A percentile compares a stretch with the other conserved stretches of the same genome.
These are phyloP conservation scores for Emydocephalus ijimae DNA, from an alignment of 2,113 vertebrate genomes.

Conservation along the genomic window DNA sequence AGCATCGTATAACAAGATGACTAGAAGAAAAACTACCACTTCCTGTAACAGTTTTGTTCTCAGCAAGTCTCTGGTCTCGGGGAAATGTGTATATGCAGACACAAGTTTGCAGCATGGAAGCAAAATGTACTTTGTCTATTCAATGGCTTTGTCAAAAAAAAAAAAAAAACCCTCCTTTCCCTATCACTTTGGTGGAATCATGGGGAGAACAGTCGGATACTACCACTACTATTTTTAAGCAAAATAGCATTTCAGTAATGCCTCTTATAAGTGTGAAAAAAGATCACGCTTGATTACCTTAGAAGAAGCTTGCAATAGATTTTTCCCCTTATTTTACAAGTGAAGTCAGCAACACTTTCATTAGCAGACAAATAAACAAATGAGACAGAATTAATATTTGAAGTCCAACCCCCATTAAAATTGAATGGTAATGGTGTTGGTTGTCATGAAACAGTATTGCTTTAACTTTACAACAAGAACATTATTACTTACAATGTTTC, in stretches of 20 bases:
- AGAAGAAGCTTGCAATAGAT: not conserved
- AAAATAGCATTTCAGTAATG: not conserved
- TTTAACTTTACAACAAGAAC: not conserved
- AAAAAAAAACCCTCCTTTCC: not conserved
- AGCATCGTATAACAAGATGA: not conserved
- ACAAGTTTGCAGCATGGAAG: not conserved
- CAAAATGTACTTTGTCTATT: not conserved
- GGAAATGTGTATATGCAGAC: not conserved
- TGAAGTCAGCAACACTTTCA: not conserved
- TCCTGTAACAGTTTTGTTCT: not conserved
- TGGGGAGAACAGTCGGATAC: not conserved
- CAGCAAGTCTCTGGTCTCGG: not conserved
- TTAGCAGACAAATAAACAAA: not conserved
- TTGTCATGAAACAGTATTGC: not conserved
- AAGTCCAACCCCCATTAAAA: not conserved
- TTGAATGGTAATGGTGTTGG: not conserved
- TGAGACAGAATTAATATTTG: not conserved
- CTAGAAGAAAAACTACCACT: not conserved
- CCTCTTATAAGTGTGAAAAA: not conserved
- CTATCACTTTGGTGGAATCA: not conserved
- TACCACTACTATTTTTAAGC: not conserved
- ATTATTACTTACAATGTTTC: conserved; percentile 75
- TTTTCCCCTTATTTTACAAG: not conserved
- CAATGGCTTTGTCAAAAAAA: not conserved
- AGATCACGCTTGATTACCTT: not conserved